These are phyloP conservation scores for Gerosis bhagava DNA, from an alignment of 2,888 invertebrate species.

Conservation along the genomic window DNA sequence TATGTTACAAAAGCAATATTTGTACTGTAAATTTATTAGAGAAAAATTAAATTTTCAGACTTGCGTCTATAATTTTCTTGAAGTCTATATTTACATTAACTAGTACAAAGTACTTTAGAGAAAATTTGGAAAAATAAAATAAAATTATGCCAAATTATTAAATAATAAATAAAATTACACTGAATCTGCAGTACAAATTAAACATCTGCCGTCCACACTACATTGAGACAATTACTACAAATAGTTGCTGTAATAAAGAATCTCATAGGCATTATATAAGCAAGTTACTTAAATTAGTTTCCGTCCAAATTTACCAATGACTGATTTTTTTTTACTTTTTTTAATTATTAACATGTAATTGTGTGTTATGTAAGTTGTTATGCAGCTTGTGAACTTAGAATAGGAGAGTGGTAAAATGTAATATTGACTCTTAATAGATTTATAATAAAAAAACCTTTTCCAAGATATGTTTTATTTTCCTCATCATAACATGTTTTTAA, in stretches of 20 bases:
- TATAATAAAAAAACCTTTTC: constrained; percentile 60
- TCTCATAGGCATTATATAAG: constrained; percentile 53
- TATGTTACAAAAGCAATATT: no score
- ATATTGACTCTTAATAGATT: constrained; percentile 59
- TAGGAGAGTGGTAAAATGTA: constrained; percentile 52
- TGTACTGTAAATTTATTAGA: no score
- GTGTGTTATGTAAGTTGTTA: constrained; percentile 58
- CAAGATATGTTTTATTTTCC: constrained; percentile 29
- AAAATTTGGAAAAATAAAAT: no score
- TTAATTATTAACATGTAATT: constrained; percentile 39
- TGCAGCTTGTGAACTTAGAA: constrained; percentile 50
- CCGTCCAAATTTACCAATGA: constrained; percentile 79
- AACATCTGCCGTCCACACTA: constrained; percentile 52
- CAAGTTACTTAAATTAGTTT: constrained; percentile 76
- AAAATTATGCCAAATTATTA: no score
- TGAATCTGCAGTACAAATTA: constrained; percentile 53
- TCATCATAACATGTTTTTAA: no score
- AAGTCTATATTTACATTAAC: no score
- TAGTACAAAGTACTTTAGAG: no score
- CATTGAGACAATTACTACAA: constrained; percentile 30
- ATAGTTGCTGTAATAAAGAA: constrained; percentile 42
- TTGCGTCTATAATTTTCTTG: no score
- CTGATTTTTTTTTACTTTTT: constrained; percentile 65
- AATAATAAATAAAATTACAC: no score
- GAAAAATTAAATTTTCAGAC: no score